Base-by-base conservation (phyloP, 2,888 invertebrate genomes). In the Nemotelus nigrinus region DNA sequence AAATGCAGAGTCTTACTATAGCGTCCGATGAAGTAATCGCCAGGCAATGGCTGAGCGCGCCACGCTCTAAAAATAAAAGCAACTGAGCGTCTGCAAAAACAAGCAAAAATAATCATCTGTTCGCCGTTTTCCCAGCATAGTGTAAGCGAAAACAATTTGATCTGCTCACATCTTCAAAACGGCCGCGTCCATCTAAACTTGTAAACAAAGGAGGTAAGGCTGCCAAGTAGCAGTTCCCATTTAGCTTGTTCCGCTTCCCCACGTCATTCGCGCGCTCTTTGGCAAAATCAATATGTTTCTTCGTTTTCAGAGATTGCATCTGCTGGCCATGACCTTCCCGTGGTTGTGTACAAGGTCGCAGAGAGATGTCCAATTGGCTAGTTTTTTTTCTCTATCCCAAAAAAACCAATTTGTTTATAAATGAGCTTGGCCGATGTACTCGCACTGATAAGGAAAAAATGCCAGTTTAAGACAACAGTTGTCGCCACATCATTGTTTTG, bases 171-270 rank as follows among this genome's bases (percentile, higher is more conserved):
- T 7, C 50, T 50, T 8, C 6, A 5, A 7, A 8, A 50, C 6
- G 50, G 8, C 5, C 5, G 8, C 50, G 50, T 25, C 25, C 25
- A 25, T 25, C 6, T 7, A 1, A 58, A n/a, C 58, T 58, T 58
- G 58, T 58, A 58, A 58, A 58, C 58, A 58, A 58, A 58, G 58
- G 58, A 58, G 58, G 5, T 25, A 58, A 58, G 10, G 25, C 7
- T n/a, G 25, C 25, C 58, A 58, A 58, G 4, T 25, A 6, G n/a
- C 58, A 8, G n/a, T 8, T 7, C 5, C 5, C 50, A 50, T 50
- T 50, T 5, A 5, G 6, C 5, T 7, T 5, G 8, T 10, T 7
- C 58, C 7, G 58, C 58, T 25, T 58, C 58, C 58, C 25, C 25
- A 58, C 4, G 10, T 1, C 58, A 5, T n/a, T 25, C 4, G 8